Conservation (phyloP, 2,888 invertebrate genomes). For the Ormyrus labotus region DNA sequence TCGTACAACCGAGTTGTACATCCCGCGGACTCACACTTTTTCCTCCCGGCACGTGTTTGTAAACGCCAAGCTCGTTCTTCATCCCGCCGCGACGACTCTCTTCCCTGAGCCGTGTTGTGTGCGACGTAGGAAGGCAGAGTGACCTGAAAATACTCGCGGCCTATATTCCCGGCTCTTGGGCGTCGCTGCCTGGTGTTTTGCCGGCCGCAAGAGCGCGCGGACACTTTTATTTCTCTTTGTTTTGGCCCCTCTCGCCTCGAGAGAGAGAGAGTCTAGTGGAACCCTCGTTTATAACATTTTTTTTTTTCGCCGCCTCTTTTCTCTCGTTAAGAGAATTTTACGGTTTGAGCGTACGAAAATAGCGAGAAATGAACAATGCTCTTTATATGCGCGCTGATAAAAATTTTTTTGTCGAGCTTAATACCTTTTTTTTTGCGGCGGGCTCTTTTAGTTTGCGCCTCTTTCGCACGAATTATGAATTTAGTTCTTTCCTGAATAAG, state of each 20-base stretch:
- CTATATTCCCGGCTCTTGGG: constrained; percentile 40
- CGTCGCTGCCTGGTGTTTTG: background rate
- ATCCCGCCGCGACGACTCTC: background rate
- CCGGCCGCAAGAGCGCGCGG: background rate
- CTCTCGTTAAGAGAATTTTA: constrained; percentile 8
- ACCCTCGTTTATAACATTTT: constrained; percentile 2
- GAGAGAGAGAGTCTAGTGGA: background rate
- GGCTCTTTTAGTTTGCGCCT: no score
- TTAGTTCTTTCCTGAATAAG: no score
- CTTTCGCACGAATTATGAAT: no score
- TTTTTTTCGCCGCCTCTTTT: background rate
- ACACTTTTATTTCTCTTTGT: constrained; percentile 1
- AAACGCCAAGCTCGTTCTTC: background rate
- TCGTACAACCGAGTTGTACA: constrained; percentile 26
- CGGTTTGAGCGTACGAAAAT: background rate
- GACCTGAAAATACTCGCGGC: constrained; percentile 50
- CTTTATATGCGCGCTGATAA: no score
- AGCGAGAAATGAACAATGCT: no score
- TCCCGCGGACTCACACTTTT: background rate
- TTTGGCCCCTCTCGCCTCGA: background rate
- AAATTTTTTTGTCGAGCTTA: no score
- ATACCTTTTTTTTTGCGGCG: no score
- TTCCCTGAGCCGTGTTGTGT: background rate
- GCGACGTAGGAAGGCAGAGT: background rate
- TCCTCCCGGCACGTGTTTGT: background rate